Evolutionary conservation across 2,113 vertebrate species (phyloP).

Genomic region (Vanacampus margaritifer): DNA sequence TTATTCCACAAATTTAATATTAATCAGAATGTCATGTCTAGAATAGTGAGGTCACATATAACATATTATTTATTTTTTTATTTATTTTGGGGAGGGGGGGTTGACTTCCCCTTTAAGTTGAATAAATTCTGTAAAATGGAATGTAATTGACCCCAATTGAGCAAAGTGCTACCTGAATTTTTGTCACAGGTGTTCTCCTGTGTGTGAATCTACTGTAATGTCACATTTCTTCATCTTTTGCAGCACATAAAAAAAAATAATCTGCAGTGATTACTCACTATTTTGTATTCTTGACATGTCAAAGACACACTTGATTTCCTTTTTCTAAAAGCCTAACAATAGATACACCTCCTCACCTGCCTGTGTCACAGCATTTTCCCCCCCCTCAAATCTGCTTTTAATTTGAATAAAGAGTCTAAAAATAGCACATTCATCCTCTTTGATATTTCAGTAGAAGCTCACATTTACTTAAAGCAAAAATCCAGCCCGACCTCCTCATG

Average conservation of each 20-base stretch:
- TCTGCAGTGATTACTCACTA: conserved; percentile 10
- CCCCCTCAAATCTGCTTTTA: too few species aligned
- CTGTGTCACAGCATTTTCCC: neutral
- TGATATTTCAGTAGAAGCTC: conserved; percentile 19
- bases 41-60: too few species aligned
- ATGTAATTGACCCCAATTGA: neutral
- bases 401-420: conserved; percentile 3
- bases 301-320: neutral
- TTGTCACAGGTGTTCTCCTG: conserved; percentile 35
- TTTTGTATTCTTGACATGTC: conserved; percentile 15
- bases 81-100: too few species aligned
- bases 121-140: too few species aligned
- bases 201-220: neutral
- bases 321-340: neutral
- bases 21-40: too few species aligned
- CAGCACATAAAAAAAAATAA: conserved; percentile 4
- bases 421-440: neutral
- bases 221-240: conserved; percentile 28
- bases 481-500: conserved; percentile 11
- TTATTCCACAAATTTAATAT: too few species aligned
- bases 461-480: conserved; percentile 48
- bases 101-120: too few species aligned
- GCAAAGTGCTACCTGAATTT: conserved; percentile 38
- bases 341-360: neutral
- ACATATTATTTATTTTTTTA: too few species aligned